Base-by-base conservation (phyloP, 2,113 vertebrate species). In the Apus apus region DNA sequence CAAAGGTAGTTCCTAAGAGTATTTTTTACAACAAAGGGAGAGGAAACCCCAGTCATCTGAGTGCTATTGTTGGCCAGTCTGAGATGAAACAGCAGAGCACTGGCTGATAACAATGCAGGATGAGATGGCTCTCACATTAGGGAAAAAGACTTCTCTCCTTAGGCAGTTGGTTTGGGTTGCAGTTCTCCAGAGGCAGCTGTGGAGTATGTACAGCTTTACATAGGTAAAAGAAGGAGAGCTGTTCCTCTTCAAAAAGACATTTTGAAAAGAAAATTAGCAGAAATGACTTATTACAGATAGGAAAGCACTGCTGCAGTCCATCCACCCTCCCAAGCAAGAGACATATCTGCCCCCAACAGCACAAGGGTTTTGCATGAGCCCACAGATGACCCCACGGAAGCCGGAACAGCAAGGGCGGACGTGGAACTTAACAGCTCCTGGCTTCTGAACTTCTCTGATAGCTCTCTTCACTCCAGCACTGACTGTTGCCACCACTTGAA, bases 21-120 rank as follows among this genome's bases (percentile, higher is more conserved):
- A 67, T 34, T 72, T 76, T 84, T 66, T 82, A 86, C 90, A 90
- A 93, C 72, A 97, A 96, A 93, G 53, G 34, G 34, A 92, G 14
- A 78, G 68, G 94, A 86, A 94, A 88, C 95, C 90, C 86, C 91
- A 90, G 43, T 13, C 72, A 34, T 60, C 76, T 11, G 53, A 58
- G 3, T 74, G 78, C 82, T 79, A 54, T 57, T 68, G 48, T 74
- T 83, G 92, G 83, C 13, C 79, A 48, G 51, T 3, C 65, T 34
- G 51, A 79, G 77, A 93, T 61, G 77, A 93, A 93, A 74, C 1
- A 1, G 72, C 34, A 79, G n/a, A 92, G 83, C 51, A 4, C 38
- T 23, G 58, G 57, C 57, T 45, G 89, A 51, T 36, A 53, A 23
- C 7, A 4, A 40, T 50, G 70, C 71, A 30, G 26, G 60, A 74